Percentiles rank a stretch among this genome's conserved stretches.
Conservation (phyloP, 1,140 invertebrate species). For the Harpegnathos saltator region DNA sequence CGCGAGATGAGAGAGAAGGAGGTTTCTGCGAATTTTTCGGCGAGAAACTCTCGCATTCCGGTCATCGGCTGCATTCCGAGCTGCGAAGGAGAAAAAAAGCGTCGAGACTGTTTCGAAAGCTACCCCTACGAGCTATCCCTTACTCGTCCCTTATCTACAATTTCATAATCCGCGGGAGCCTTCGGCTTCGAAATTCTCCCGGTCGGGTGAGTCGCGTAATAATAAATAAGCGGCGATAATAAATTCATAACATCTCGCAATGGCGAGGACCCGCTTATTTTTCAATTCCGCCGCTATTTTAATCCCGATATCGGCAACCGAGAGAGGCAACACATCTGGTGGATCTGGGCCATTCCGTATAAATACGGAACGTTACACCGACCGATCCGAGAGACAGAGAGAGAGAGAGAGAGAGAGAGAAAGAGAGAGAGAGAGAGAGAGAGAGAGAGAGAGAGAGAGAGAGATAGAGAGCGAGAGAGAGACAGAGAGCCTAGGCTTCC, state of each 20-base stretch:
- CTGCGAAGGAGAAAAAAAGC: too few species aligned
- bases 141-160: too few species aligned
- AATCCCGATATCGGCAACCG: not conserved
- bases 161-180: not conserved
- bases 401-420: too few species aligned
- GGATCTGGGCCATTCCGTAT: constrained; percentile 5
- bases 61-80: too few species aligned
- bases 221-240: not conserved
- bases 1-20: too few species aligned
- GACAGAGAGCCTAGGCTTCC: too few species aligned
- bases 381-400: not conserved
- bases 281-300: not conserved
- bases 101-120: too few species aligned
- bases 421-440: too few species aligned
- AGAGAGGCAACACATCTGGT: constrained; percentile 22
- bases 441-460: too few species aligned
- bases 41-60: too few species aligned
- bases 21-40: too few species aligned
- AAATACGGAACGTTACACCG: constrained; percentile 28
- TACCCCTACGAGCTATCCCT: not conserved
- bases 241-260: not conserved
- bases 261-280: not conserved
- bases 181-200: not conserved
- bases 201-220: not conserved
- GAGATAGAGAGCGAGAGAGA: too few species aligned